Percentiles rank a stretch among this genome's conserved stretches.
Conservation (phyloP, 2,113 vertebrate genomes). For the Microcebus jonahi region DNA sequence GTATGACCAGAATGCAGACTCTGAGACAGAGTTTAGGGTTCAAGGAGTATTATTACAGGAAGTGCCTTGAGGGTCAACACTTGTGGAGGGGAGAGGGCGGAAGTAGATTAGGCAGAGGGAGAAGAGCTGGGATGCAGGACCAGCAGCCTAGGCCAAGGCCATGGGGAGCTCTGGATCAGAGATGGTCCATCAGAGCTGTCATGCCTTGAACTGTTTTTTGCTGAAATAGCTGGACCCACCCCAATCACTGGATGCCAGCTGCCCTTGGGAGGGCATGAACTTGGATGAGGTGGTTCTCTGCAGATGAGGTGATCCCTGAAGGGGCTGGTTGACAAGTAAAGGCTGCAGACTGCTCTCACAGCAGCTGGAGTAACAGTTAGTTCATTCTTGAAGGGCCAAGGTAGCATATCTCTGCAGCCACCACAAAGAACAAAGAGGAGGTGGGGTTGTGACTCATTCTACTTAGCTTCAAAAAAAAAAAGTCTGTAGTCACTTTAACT, state of each 20-base stretch:
- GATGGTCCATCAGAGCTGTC: not conserved
- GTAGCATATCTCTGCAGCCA: not conserved
- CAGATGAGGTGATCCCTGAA: not conserved
- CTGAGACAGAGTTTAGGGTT: not conserved
- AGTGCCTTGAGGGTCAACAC: not conserved
- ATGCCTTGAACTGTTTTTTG: not conserved
- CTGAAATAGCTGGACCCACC: not conserved
- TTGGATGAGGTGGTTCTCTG: not conserved
- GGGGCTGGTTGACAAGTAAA: not conserved
- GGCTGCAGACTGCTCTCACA: not conserved
- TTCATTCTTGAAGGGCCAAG: not conserved
- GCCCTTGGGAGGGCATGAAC: not conserved
- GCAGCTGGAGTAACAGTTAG: not conserved
- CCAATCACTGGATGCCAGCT: not conserved
- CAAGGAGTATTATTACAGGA: not conserved
- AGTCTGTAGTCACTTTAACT: not conserved
- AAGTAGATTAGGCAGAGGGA: not conserved
- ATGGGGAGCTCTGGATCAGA: not conserved
- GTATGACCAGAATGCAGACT: not conserved
- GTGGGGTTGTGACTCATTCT: not conserved
- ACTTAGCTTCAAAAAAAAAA: not conserved
- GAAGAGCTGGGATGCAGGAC: not conserved
- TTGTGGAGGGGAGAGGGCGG: not conserved
- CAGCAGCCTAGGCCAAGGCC: fast-evolving
- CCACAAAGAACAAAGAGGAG: not conserved